Evolutionary conservation across 1,140 invertebrate genomes (phyloP).

Genomic region (Hormaphis cornu): DNA sequence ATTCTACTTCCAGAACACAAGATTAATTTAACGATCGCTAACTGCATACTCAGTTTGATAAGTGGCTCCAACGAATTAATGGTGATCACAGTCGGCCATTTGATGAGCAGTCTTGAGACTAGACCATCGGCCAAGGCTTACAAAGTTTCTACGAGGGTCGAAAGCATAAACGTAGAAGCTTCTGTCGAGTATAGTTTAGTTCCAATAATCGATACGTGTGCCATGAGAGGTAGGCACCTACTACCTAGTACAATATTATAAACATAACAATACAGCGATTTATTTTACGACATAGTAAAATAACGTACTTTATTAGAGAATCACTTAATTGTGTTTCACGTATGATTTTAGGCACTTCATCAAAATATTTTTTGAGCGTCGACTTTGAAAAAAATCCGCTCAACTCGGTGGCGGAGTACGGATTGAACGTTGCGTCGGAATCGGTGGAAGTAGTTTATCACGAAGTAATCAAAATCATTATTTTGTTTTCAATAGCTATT

Average conservation of each 20-base stretch:
- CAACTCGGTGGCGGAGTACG: conserved; percentile 58
- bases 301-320: not conserved
- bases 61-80: conserved; percentile 63
- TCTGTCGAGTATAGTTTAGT: conserved; percentile 64
- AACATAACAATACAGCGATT: too few species aligned
- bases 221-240: conserved; percentile 8
- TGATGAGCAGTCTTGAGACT: conserved; percentile 62
- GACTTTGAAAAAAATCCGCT: conserved; percentile 67
- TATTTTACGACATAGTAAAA: not conserved
- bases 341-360: conserved; percentile 45
- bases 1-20: conserved; percentile 59
- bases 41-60: conserved; percentile 59
- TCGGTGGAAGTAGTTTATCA: conserved; percentile 70
- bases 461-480: conserved; percentile 56
- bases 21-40: conserved; percentile 66
- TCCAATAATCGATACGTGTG: conserved; percentile 47
- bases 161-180: conserved; percentile 67
- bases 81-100: conserved; percentile 62
- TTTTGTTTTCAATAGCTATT: conserved; percentile 3
- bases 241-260: too few species aligned
- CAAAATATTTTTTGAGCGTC: conserved; percentile 60
- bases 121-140: conserved; percentile 58
- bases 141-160: conserved; percentile 61
- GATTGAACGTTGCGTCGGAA: conserved; percentile 57
- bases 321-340: too few species aligned